phyloP scores from a whole-genome alignment of 1,140 invertebrate species.

The Hydropsyche tenuis region DNA sequence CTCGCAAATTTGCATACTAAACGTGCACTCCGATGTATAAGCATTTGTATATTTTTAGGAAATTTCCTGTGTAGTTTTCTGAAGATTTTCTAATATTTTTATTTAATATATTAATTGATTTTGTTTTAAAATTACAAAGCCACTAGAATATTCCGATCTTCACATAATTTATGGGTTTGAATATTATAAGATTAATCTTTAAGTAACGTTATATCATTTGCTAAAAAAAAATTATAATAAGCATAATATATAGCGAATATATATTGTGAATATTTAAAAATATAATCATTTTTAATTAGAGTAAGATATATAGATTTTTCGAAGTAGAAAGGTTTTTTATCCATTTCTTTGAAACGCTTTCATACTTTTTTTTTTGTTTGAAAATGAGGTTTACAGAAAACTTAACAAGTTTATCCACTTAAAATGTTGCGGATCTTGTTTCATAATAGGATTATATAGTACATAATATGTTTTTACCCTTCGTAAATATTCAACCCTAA shows the following conservation, averaged over 20 bases:
- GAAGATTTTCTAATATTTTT: background rate
- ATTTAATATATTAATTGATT: background rate
- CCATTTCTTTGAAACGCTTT: too few species aligned
- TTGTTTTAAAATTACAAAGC: too few species aligned
- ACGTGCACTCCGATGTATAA: background rate
- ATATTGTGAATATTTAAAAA: background rate
- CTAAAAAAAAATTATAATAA: background rate
- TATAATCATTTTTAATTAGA: too few species aligned
- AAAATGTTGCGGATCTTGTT: too few species aligned
- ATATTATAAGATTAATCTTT: background rate
- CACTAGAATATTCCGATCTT: too few species aligned
- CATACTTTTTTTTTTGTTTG: background rate
- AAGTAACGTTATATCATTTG: background rate
- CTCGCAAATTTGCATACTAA: constrained; percentile 31
- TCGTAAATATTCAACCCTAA: too few species aligned
- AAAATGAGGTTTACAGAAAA: background rate
- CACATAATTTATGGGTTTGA: too few species aligned
- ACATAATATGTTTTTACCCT: too few species aligned
- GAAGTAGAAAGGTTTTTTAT: too few species aligned
- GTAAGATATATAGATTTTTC: too few species aligned
- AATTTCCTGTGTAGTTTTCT: background rate
- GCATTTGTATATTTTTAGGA: background rate
- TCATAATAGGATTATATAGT: too few species aligned
- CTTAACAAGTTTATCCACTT: too few species aligned
- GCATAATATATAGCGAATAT: background rate